Base-by-base conservation (phyloP, 1,140 invertebrate species). In the Himalopsyche phryganea region DNA sequence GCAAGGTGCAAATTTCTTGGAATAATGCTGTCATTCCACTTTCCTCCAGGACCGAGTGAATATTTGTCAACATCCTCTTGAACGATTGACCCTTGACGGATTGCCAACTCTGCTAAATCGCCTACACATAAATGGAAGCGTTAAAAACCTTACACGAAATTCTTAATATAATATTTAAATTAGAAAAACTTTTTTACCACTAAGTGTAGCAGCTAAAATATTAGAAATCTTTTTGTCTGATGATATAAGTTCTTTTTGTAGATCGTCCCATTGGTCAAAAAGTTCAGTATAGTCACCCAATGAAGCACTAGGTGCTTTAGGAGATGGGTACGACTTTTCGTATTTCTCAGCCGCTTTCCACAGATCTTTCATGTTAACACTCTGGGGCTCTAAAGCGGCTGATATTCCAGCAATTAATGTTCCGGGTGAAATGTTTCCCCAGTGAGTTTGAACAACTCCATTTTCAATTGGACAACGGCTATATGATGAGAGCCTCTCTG, bases 11-110 rank as follows among this genome's bases (percentile, higher is more conserved):
- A 80, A 60, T 78, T 68, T 51, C 77, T 70, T 0, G 85, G 84
- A 10, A 81, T 63, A 9, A 82, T 63, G 0, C 81, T 82, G 60
- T 83, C 81, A 57, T 88, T 85, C 85, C 85, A 88, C 38, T 76
- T 77, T 40, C 83, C 84, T 14, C 68, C 72, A 14, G 75, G 73
- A 32, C 83, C 84, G 6, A 87, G 66, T 0, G 67, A 67, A 60
- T 82, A 71, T 13, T 68, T 68, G 32, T 70, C 62, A 0, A 67
- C 32, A 0, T 66, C 67, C 0, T 70, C 55, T 0, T 72, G 69
- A 5, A 71, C 66, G 41, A 73, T 54, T 4, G 81, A 79, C 1
- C 82, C 83, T 68, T 86, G 83, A 58, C 82, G 79, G 6, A 86
- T 69, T 13, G 79, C 73, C 35, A 83, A 76, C 71, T 86, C 83